phyloP scores from a whole-genome alignment of 1,140 invertebrate species.

The Cotesia glomerata region DNA sequence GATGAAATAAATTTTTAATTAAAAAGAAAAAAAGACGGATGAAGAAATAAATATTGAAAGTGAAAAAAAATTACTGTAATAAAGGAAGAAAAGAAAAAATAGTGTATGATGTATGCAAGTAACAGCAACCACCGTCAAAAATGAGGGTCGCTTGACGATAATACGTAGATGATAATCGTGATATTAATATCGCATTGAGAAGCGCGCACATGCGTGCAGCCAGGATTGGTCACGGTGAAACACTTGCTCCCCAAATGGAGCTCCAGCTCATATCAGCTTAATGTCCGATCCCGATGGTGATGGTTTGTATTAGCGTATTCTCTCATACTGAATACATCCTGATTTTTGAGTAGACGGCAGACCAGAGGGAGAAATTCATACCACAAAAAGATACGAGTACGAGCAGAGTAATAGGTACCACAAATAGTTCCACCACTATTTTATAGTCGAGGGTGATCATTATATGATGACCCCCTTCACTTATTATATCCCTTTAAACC shows the following conservation, averaged over 20 bases:
- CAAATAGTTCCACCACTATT: not conserved
- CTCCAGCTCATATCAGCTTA: conserved; percentile 16
- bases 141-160: conserved; percentile 46
- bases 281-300: conserved; percentile 30
- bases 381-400: not conserved
- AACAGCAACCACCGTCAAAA: not conserved
- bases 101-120: not conserved
- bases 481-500: not conserved
- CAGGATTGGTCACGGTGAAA: conserved; percentile 61
- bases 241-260: conserved; percentile 50
- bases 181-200: conserved; percentile 66
- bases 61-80: not conserved
- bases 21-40: too few relatives aligned
- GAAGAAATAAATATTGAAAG: not conserved
- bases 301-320: conserved; percentile 42
- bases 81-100: not conserved
- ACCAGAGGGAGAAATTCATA: conserved; percentile 5
- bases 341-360: conserved; percentile 46
- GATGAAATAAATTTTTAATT: too few relatives aligned
- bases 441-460: not conserved
- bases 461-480: not conserved
- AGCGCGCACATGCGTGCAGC: conserved; percentile 63
- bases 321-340: conserved; percentile 53
- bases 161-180: conserved; percentile 65
- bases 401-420: not conserved